Conservation (phyloP, 53 echinoderm and acorn worm genomes). For the Arbacia lixula region DNA sequence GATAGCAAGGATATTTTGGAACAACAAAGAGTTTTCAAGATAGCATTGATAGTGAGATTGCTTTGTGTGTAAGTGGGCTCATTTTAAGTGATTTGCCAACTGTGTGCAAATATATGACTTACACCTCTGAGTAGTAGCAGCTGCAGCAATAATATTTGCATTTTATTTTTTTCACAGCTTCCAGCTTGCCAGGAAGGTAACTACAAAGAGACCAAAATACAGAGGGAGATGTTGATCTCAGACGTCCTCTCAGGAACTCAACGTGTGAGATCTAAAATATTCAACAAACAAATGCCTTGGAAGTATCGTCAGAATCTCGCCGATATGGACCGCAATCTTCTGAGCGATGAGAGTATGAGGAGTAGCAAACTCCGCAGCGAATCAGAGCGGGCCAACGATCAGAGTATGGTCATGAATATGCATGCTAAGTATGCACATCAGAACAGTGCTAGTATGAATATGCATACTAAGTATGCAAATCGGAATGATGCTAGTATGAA, state of each 20-base stretch:
- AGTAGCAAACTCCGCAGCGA: no score
- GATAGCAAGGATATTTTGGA: no score
- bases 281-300: not conserved
- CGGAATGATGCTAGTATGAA: conserved; percentile 16
- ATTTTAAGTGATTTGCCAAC: no score
- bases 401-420: conserved; percentile 26
- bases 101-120: no score
- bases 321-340: not conserved
- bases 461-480: conserved; percentile 26
- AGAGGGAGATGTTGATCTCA: not conserved
- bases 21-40: no score
- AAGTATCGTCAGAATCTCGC: not conserved
- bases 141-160: not conserved
- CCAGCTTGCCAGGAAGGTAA: not conserved
- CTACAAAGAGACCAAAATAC: not conserved
- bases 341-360: not conserved
- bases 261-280: no score
- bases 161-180: not conserved
- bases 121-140: no score
- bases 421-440: conserved; percentile 27
- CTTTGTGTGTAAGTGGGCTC: no score
- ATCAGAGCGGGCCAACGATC: conserved; percentile 2
- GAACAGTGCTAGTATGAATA: conserved; percentile 10
- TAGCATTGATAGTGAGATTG: no score
- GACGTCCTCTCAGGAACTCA: no score